Evolutionary conservation across 2,797 vertebrate species (phyloP).

Genomic region (Enteromius afrohamiltoni): DNA sequence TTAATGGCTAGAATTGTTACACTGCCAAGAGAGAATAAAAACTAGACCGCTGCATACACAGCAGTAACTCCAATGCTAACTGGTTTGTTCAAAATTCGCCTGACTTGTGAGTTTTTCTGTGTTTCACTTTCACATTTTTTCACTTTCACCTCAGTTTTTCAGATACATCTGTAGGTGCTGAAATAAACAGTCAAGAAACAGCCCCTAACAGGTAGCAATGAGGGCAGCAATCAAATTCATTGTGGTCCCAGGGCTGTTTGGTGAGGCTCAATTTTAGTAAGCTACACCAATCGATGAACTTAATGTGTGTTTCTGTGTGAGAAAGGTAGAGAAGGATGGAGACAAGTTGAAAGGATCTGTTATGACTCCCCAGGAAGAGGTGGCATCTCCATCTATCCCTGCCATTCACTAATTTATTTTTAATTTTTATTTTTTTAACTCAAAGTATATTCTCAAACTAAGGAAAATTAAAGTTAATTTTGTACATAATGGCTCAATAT

Average conservation of each 20-base stretch:
- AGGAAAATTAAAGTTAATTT: background rate
- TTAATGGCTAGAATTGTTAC: conserved; percentile 32
- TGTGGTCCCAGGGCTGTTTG: conserved; percentile 59
- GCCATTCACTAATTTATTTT: conserved; percentile 69
- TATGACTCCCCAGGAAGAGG: conserved; percentile 64
- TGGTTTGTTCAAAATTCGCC: conserved; percentile 46
- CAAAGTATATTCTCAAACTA: conserved; percentile 61
- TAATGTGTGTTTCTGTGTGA: conserved; percentile 66
- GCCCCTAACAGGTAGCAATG: conserved; percentile 50
- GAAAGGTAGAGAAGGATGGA: conserved; percentile 72
- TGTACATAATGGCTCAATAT: conserved; percentile 1
- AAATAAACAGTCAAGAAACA: conserved; percentile 49
- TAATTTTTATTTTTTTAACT: background rate
- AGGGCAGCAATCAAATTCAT: conserved; percentile 57
- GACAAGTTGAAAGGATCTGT: conserved; percentile 67
- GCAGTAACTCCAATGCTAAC: background rate
- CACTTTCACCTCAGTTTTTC: conserved; percentile 31
- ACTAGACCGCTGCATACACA: background rate
- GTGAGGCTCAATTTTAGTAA: conserved; percentile 69
- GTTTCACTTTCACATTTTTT: conserved; percentile 42
- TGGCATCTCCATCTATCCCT: conserved; percentile 66
- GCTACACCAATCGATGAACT: conserved; percentile 74
- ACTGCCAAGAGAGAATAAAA: conserved; percentile 7
- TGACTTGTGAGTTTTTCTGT: conserved; percentile 29
- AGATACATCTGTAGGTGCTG: conserved; percentile 41